Conservation (phyloP, 1,140 invertebrate genomes). For the Dendroctonus valens region DNA sequence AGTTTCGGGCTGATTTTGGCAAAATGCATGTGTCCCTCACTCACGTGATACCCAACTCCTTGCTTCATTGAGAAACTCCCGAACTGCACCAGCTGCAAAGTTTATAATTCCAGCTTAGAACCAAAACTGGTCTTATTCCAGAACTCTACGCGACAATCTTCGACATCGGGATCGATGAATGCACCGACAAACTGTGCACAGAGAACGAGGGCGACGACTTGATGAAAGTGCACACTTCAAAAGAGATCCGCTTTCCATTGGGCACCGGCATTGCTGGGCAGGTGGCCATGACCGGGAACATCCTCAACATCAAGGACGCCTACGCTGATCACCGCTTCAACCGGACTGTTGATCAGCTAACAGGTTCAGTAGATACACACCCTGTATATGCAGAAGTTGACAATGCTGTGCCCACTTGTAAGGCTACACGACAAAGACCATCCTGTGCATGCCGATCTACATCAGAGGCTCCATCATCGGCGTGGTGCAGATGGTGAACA, state of each 20-base stretch:
- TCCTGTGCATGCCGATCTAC: conserved; percentile 85
- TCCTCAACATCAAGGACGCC: conserved; percentile 76
- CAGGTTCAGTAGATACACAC: conserved; percentile 53
- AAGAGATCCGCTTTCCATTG: conserved; percentile 58
- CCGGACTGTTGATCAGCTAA: conserved; percentile 70
- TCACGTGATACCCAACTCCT: too few species aligned
- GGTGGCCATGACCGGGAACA: conserved; percentile 74
- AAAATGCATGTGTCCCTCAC: too few species aligned
- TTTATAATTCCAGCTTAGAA: too few species aligned
- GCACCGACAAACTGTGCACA: conserved; percentile 29
- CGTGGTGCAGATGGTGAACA: conserved; percentile 88
- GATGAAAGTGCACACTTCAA: conserved; percentile 42
- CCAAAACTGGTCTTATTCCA: too few species aligned
- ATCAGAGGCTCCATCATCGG: conserved; percentile 69
- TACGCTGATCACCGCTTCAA: conserved; percentile 81
- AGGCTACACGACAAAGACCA: conserved; percentile 68
- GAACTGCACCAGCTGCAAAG: too few species aligned
- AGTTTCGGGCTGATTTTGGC: too few species aligned
- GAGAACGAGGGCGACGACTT: conserved; percentile 41
- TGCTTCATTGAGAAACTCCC: too few species aligned
- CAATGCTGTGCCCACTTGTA: background rate
- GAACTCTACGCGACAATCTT: conserved; percentile 82
- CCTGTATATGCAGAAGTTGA: background rate
- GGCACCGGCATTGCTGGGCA: conserved; percentile 59
- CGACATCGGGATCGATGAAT: conserved; percentile 60